These are phyloP conservation scores for Trissoscelio sp. DNA, from an alignment of 2,888 invertebrate genomes.

Conservation along the genomic window DNA sequence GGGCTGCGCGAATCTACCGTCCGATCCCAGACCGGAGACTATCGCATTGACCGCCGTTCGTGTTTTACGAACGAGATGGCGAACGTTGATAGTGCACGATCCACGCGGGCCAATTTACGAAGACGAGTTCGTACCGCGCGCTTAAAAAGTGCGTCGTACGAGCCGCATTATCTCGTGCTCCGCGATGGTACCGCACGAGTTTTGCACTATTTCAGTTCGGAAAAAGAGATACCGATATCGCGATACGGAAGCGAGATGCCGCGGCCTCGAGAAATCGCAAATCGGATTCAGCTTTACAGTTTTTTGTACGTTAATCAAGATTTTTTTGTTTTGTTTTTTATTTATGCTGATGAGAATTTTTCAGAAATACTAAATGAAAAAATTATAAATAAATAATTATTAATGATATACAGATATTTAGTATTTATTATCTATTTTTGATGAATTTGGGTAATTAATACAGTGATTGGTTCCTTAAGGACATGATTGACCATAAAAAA, in stretches of 20 bases:
- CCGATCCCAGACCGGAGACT: constrained; percentile 50
- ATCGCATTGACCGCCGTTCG: constrained; percentile 69
- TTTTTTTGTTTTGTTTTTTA: no score
- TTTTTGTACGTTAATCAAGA: not conserved
- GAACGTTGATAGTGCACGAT: constrained; percentile 67
- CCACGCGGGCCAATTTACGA: constrained; percentile 70
- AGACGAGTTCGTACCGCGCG: constrained; percentile 38
- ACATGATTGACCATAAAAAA: no score
- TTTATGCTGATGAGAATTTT: not conserved
- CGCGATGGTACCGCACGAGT: constrained; percentile 49
- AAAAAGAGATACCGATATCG: constrained; percentile 28
- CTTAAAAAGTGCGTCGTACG: constrained; percentile 57
- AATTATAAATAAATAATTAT: no score
- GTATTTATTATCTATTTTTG: no score
- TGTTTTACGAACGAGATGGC: constrained; percentile 71
- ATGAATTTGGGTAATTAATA: no score
- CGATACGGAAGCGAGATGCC: constrained; percentile 2
- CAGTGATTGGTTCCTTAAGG: no score
- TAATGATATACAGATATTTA: no score
- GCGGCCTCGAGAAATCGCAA: not conserved
- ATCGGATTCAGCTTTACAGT: not conserved
- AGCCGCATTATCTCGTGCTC: constrained; percentile 49
- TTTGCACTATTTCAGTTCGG: constrained; percentile 42
- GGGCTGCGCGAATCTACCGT: constrained; percentile 43
- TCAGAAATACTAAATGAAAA: no score